These are phyloP conservation scores for Florisuga fusca DNA, from an alignment of 2,797 vertebrate species.

Conservation along the genomic window DNA sequence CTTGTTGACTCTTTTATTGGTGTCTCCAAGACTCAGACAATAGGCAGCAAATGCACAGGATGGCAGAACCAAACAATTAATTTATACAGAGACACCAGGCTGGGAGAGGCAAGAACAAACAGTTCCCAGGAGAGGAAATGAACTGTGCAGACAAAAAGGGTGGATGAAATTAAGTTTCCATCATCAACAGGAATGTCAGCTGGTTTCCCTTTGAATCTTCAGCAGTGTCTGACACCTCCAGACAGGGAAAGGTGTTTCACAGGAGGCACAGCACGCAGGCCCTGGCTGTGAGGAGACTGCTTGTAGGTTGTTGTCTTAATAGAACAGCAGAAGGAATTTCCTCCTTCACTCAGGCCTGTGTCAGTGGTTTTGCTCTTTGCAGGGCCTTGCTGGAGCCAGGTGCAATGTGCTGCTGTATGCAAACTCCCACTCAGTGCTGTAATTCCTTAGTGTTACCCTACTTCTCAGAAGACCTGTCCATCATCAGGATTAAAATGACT, in stretches of 20 bases:
- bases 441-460: background rate
- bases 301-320: background rate
- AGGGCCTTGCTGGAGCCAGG: background rate
- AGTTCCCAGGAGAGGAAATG: constrained; percentile 42
- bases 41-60: background rate
- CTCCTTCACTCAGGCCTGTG: background rate
- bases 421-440: background rate
- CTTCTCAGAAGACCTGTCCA: background rate
- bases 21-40: background rate
- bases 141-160: constrained; percentile 11
- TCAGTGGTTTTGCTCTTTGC: background rate
- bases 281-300: background rate
- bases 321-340: background rate
- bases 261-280: background rate
- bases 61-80: background rate
- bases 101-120: background rate
- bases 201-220: constrained; percentile 16
- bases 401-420: background rate
- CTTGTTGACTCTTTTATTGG: background rate
- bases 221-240: background rate
- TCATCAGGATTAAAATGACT: background rate
- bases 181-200: background rate
- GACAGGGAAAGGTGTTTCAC: background rate
- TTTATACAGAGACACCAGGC: background rate
- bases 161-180: constrained; percentile 5